These are phyloP conservation scores for Zhuqinia jingwanae DNA, from an alignment of 2,888 invertebrate genomes.

Conservation along the genomic window DNA sequence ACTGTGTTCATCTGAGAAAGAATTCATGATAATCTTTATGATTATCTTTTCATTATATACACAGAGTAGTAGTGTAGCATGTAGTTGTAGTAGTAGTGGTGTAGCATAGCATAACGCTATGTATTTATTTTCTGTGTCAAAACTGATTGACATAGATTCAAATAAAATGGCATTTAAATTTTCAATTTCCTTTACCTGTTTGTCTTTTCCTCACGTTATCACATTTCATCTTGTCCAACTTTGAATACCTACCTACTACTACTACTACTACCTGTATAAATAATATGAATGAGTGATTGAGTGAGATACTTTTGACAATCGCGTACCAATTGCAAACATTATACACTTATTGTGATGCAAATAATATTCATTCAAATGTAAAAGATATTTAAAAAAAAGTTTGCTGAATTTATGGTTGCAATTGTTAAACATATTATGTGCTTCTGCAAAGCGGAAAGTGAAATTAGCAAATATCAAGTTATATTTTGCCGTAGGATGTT, in stretches of 20 bases:
- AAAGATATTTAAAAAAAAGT: too few species aligned
- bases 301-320: neutral
- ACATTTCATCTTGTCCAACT: slow-evolving; percentile 28
- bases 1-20: slow-evolving; percentile 37
- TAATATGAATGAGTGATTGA: neutral
- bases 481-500: too few species aligned
- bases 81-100: too few species aligned
- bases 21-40: slow-evolving; percentile 63
- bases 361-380: neutral
- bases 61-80: neutral
- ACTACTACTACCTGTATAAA: too few species aligned
- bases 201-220: slow-evolving; percentile 30
- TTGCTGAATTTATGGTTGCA: too few species aligned
- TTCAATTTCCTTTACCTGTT: slow-evolving; percentile 60
- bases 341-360: slow-evolving; percentile 9
- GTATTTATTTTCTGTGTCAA: slow-evolving; percentile 58
- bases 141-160: slow-evolving; percentile 70
- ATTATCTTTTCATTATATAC: slow-evolving; percentile 58
- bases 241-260: neutral
- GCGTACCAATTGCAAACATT: neutral
- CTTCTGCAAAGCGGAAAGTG: too few species aligned
- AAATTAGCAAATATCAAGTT: too few species aligned
- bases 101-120: too few species aligned
- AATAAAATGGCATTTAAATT: slow-evolving; percentile 66
- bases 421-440: too few species aligned